Conservation (phyloP, 2,113 vertebrate genomes). For the Holacanthus passer region DNA sequence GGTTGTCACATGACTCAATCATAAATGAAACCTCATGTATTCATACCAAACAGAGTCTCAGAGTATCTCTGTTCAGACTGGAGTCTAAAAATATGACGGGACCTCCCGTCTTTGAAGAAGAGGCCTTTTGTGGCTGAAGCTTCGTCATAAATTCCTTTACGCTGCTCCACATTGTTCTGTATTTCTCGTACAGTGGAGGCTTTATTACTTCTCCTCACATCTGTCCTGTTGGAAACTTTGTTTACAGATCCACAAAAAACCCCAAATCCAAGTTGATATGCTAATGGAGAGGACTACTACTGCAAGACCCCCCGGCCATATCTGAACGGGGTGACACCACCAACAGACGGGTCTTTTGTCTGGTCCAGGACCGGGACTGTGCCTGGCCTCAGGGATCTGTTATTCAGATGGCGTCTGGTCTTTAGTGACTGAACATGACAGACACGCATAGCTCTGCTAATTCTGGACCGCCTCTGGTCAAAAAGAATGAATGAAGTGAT, state of each 20-base stretch:
- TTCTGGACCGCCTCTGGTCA: conserved; percentile 67
- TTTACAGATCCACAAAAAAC: conserved; percentile 60
- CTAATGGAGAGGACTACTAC: conserved; percentile 64
- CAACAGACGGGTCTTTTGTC: conserved; percentile 71
- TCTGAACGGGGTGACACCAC: conserved; percentile 27
- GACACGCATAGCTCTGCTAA: conserved; percentile 68
- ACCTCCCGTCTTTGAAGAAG: conserved; percentile 52
- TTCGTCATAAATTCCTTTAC: conserved; percentile 75
- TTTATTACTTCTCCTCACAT: conserved; percentile 66
- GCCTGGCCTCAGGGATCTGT: conserved; percentile 71
- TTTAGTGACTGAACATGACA: conserved; percentile 69
- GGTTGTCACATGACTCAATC: conserved; percentile 11
- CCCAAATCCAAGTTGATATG: conserved; percentile 63
- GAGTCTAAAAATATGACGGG: conserved; percentile 66
- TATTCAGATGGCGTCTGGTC: conserved; percentile 75
- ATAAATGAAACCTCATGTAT: not conserved
- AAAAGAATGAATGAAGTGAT: conserved; percentile 53
- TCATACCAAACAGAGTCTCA: not conserved
- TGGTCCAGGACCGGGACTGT: conserved; percentile 32
- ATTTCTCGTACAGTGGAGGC: conserved; percentile 68
- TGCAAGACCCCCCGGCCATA: conserved; percentile 28
- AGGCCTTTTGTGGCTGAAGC: conserved; percentile 69
- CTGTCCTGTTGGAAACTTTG: conserved; percentile 59
- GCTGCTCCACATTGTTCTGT: conserved; percentile 62
- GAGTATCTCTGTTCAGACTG: not conserved